These are phyloP conservation scores for Balaeniceps rex DNA, from an alignment of 2,113 vertebrate species.

Conservation along the genomic window DNA sequence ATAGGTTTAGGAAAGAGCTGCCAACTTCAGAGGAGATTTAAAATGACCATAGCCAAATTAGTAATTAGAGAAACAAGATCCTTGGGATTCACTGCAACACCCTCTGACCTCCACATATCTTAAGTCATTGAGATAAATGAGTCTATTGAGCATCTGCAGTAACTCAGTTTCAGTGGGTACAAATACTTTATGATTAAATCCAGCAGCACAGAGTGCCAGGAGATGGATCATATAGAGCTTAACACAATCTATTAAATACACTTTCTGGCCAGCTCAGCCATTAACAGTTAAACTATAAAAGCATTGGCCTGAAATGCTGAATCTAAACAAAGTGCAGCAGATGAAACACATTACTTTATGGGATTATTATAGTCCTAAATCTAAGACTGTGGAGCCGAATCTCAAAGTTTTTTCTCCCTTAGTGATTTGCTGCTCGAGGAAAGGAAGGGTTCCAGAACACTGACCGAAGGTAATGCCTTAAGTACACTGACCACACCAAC, in stretches of 20 bases:
- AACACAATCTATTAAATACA: not conserved
- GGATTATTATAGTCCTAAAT: not conserved
- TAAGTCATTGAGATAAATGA: conserved; percentile 39
- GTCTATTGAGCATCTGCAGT: not conserved
- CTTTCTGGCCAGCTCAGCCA: not conserved
- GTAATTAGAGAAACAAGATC: conserved; percentile 29
- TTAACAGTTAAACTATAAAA: not conserved
- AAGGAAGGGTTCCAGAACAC: conserved; percentile 1
- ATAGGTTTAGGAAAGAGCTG: conserved; percentile 13
- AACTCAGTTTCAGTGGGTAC: not conserved
- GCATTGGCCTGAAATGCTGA: not conserved
- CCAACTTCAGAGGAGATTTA: conserved; percentile 34
- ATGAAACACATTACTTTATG: not conserved
- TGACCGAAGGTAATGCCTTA: not conserved
- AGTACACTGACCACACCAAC: not conserved
- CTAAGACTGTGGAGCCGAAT: not conserved
- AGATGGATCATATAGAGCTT: not conserved
- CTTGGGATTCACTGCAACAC: not conserved
- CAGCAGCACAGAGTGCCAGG: not conserved
- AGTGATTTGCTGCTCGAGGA: not conserved
- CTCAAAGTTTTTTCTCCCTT: not conserved
- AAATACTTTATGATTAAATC: not conserved
- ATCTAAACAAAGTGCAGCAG: not conserved
- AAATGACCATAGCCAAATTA: conserved; percentile 8
- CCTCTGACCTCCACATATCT: conserved; percentile 11